A percentile compares a stretch with the other conserved stretches of the same genome.
Evolutionary conservation across 2,797 vertebrate species (phyloP).

Genomic region (Meda fulgida): DNA sequence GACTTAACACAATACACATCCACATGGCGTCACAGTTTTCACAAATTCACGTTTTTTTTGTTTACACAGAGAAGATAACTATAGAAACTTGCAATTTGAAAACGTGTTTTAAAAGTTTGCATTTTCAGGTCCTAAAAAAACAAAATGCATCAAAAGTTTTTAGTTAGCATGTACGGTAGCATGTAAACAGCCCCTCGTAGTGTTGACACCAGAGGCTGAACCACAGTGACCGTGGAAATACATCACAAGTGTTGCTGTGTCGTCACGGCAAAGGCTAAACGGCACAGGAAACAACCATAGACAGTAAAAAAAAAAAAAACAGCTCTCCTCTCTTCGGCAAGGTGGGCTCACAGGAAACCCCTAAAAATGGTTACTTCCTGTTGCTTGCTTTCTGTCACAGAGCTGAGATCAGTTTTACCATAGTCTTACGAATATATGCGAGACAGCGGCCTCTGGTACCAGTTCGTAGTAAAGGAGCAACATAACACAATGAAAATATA

Average conservation of each 20-base stretch:
- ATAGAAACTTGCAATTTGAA: no score
- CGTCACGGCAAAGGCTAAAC: conserved; percentile 30
- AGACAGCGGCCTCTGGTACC: neutral
- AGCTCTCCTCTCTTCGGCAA: conserved; percentile 4
- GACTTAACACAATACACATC: no score
- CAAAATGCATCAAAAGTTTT: neutral
- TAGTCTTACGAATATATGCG: neutral
- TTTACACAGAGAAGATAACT: no score
- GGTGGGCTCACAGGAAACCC: conserved; percentile 32
- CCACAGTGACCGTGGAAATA: neutral
- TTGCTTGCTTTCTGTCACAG: neutral
- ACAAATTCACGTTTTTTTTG: no score
- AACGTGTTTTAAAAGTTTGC: neutral
- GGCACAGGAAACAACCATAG: conserved; percentile 54
- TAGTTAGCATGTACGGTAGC: neutral
- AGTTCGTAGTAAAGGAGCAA: neutral
- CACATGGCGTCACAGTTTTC: no score
- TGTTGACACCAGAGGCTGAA: neutral
- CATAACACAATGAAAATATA: neutral
- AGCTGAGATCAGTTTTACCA: neutral
- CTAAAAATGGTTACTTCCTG: conserved; percentile 14
- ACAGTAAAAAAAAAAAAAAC: no score
- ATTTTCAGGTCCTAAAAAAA: neutral
- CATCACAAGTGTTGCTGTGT: conserved; percentile 5
- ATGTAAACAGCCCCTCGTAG: neutral